A percentile compares a stretch with the other conserved stretches of the same genome.
Evolutionary conservation across 2,888 invertebrate genomes (phyloP).

Genomic region (Microdon myrmicae): DNA sequence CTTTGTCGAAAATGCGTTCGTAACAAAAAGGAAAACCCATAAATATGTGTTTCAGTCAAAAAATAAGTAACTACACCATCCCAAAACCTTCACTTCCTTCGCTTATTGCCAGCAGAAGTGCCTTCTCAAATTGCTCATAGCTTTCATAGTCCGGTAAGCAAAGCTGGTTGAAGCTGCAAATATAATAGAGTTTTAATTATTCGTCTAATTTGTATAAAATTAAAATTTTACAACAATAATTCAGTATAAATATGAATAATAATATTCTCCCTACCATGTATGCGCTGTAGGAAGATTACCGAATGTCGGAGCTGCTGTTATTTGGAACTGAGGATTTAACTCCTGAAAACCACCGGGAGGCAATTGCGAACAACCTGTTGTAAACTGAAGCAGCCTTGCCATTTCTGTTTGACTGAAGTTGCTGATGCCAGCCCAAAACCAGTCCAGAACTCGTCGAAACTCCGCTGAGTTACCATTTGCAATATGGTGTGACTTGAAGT

Average conservation of each 20-base stretch:
- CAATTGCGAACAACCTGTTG: conserved; percentile 91
- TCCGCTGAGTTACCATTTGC: conserved; percentile 84
- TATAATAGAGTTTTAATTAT: conserved; percentile 41
- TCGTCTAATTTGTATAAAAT: too few relatives aligned
- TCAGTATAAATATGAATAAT: too few relatives aligned
- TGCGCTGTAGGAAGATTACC: conserved; percentile 94
- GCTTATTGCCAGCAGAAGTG: conserved; percentile 89
- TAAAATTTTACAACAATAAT: too few relatives aligned
- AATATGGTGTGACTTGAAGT: conserved; percentile 89
- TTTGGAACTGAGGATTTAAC: conserved; percentile 90
- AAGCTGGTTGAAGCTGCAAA: conserved; percentile 89
- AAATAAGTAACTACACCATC: conserved; percentile 60
- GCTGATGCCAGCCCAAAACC: conserved; percentile 91
- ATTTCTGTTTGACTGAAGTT: conserved; percentile 93
- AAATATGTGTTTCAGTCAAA: background rate
- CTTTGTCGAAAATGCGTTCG: too few relatives aligned
- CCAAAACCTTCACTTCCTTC: conserved; percentile 96
- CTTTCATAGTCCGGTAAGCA: conserved; percentile 94
- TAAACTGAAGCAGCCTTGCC: conserved; percentile 91
- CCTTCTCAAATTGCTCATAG: conserved; percentile 92
- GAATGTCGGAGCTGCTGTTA: conserved; percentile 88
- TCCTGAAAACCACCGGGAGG: conserved; percentile 92
- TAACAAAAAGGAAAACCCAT: background rate
- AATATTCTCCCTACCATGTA: conserved; percentile 81
- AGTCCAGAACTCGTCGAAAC: conserved; percentile 85